Conservation (phyloP, 2,888 invertebrate genomes). For the Caenorhabditis sp. region DNA sequence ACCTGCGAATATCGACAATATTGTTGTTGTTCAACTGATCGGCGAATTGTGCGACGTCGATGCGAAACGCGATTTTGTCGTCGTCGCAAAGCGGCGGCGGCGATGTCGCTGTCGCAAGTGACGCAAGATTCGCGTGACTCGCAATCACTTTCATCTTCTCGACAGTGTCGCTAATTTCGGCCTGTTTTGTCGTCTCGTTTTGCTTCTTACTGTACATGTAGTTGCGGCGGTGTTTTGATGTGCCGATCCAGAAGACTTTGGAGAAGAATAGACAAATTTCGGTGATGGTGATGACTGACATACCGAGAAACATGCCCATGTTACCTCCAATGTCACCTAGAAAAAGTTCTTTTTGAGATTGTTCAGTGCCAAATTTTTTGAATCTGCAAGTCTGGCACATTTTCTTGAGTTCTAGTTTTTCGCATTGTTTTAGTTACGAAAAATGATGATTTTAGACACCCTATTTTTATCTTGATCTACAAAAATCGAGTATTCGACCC, state of each 20-base stretch:
- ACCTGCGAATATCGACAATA: background rate
- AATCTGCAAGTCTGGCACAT: background rate
- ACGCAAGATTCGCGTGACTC: conserved; percentile 7
- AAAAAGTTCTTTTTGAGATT: conserved; percentile 1
- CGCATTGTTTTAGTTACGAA: no score
- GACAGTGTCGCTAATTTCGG: conserved; percentile 34
- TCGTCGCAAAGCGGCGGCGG: background rate
- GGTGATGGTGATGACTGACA: conserved; percentile 66
- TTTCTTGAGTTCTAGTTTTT: background rate
- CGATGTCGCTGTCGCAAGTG: background rate
- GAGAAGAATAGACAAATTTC: conserved; percentile 64
- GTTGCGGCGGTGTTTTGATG: conserved; percentile 53
- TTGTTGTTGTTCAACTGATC: background rate
- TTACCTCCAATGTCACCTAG: conserved; percentile 69
- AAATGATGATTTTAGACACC: no score
- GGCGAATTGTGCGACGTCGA: background rate
- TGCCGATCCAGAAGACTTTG: conserved; percentile 65
- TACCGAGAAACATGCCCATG: conserved; percentile 70
- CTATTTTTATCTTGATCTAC: no score
- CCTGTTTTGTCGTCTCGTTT: conserved; percentile 38
- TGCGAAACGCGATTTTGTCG: background rate
- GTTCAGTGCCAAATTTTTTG: background rate
- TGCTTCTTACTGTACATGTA: conserved; percentile 55
- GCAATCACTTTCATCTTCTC: conserved; percentile 38
- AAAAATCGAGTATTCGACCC: no score